phyloP scores from a whole-genome alignment of 2,888 invertebrate genomes.

The Cetonia aurata region DNA sequence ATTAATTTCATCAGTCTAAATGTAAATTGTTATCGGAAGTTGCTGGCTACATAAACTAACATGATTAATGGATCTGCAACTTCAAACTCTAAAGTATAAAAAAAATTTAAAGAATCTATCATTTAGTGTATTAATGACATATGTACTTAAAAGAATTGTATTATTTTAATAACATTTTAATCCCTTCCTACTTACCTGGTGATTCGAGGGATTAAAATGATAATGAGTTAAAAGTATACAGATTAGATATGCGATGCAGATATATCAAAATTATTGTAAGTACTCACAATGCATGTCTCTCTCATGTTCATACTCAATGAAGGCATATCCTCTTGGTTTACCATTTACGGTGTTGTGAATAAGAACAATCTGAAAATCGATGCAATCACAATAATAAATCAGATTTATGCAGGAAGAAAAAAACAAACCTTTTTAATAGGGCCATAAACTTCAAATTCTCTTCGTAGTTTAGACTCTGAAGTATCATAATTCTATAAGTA shows the following conservation, averaged over 20 bases:
- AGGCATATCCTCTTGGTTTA: constrained; percentile 98
- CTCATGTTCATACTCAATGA: constrained; percentile 99
- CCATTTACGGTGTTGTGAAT: constrained; percentile 87
- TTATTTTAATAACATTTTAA: constrained; percentile 21
- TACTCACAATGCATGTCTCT: constrained; percentile 99
- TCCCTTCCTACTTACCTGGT: constrained; percentile 29
- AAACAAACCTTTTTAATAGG: constrained; percentile 90
- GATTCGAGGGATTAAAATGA: constrained; percentile 36
- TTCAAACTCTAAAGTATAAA: constrained; percentile 39
- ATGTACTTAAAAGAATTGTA: neutral
- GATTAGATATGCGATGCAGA: constrained; percentile 29
- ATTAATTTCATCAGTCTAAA: constrained; percentile 68
- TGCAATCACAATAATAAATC: constrained; percentile 18
- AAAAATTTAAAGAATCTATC: neutral
- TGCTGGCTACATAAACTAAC: constrained; percentile 68
- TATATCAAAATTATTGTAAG: constrained; percentile 18
- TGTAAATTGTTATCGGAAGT: constrained; percentile 58
- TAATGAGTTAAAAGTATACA: constrained; percentile 44
- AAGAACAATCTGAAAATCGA: constrained; percentile 82
- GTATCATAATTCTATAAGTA: constrained; percentile 95
- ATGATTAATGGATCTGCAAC: constrained; percentile 46
- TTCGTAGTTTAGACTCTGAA: constrained; percentile 95
- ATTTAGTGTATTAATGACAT: neutral
- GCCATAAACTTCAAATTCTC: constrained; percentile 99
- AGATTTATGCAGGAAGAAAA: neutral